phyloP scores from a whole-genome alignment of 2,888 invertebrate species.

The Xestoiulus laeticollis region DNA sequence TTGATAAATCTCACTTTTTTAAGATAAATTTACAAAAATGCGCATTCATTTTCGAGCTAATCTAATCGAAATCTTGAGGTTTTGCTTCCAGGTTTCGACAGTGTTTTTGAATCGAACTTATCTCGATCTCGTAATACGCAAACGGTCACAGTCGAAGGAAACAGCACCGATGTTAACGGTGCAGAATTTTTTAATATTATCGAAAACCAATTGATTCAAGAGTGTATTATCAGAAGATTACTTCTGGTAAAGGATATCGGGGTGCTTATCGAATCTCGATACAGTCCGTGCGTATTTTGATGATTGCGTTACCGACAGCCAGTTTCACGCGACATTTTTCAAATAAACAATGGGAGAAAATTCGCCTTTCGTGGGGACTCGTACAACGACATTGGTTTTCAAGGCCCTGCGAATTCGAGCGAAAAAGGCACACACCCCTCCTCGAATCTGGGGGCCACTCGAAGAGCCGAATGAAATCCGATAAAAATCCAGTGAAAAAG shows the following conservation, averaged over 20 bases:
- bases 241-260: neutral
- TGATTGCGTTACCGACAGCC: neutral
- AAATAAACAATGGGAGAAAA: neutral
- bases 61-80: no score
- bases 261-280: neutral
- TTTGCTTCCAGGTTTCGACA: neutral
- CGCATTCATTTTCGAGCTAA: no score
- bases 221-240: constrained; percentile 13
- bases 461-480: neutral
- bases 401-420: neutral
- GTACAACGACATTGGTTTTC: neutral
- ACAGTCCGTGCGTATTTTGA: neutral
- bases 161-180: neutral
- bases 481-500: neutral
- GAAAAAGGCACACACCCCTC: neutral
- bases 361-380: neutral
- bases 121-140: neutral
- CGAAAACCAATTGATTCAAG: neutral
- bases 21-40: no score
- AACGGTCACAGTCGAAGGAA: neutral
- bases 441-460: neutral
- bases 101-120: neutral
- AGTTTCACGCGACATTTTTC: neutral
- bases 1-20: no score
- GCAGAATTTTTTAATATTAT: neutral